Percentiles rank a stretch among this genome's conserved stretches.
Conservation (phyloP, 2,888 invertebrate genomes). For the Portevinia maculata region DNA sequence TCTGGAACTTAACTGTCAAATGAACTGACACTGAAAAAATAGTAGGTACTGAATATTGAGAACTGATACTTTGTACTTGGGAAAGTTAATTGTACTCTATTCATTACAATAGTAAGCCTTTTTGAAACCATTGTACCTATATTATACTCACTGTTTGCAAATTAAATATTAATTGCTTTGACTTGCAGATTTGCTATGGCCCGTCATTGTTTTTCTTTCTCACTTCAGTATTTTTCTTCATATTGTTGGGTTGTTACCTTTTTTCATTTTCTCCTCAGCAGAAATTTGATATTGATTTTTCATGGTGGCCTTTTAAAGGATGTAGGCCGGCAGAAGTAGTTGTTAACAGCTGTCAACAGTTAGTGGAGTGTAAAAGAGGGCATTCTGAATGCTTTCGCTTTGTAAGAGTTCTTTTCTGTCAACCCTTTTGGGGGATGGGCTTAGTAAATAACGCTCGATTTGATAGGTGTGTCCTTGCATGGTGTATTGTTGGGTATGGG, state of each 20-base stretch:
- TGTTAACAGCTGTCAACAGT: constrained; percentile 67
- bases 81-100: no score
- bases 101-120: no score
- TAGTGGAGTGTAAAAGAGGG: constrained; percentile 63
- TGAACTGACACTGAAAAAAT: no score
- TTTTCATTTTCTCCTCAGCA: not conserved
- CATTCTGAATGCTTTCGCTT: constrained; percentile 21
- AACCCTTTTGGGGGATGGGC: constrained; percentile 46
- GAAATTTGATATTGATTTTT: constrained; percentile 63
- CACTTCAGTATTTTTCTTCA: constrained; percentile 32
- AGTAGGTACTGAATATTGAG: no score
- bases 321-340: constrained; percentile 44
- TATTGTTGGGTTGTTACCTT: not conserved
- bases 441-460: constrained; percentile 61
- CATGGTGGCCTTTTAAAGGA: constrained; percentile 61
- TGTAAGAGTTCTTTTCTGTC: constrained; percentile 18
- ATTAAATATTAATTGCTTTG: constrained; percentile 66
- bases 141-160: not conserved
- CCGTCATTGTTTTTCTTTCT: constrained; percentile 18
- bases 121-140: no score
- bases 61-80: no score
- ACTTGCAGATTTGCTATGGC: constrained; percentile 66
- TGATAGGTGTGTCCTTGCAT: constrained; percentile 33
- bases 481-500: not conserved
- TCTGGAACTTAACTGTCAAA: no score